Evolutionary conservation across 2,113 vertebrate genomes (phyloP).

Genomic region (Upupa epops): DNA sequence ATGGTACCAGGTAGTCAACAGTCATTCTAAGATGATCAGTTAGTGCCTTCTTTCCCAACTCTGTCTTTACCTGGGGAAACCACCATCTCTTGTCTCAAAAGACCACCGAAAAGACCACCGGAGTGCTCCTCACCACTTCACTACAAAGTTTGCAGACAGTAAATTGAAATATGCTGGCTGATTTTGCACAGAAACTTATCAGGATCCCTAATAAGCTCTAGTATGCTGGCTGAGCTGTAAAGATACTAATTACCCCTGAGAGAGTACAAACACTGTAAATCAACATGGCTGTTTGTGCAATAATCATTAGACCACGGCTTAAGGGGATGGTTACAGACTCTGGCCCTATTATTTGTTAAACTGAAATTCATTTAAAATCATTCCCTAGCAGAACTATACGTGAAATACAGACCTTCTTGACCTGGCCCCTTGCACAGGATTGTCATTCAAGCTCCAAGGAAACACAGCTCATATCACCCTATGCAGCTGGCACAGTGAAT

Average conservation of each 20-base stretch:
- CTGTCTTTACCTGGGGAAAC: not conserved
- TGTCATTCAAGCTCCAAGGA: not conserved
- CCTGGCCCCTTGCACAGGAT: not conserved
- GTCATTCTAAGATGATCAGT: not conserved
- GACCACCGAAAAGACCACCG: not conserved
- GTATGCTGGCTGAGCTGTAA: not conserved
- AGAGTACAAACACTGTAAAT: slow-evolving; percentile 16
- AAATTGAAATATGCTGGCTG: not conserved
- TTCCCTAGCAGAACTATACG: not conserved
- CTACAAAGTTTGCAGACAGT: not conserved
- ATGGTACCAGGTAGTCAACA: not conserved
- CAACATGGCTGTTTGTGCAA: not conserved
- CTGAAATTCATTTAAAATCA: slow-evolving; percentile 1
- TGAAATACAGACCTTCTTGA: not conserved
- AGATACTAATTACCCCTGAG: not conserved
- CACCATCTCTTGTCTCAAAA: not conserved
- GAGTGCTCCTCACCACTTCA: not conserved
- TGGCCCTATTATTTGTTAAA: not conserved
- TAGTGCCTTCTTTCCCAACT: not conserved
- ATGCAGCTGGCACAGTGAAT: not conserved
- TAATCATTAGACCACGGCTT: not conserved
- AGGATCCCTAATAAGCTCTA: slow-evolving; percentile 13
- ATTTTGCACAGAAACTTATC: not conserved
- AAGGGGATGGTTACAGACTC: not conserved
- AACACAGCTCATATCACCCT: not conserved